These are phyloP conservation scores for Allolobophora icterica DNA, from an alignment of 2,888 invertebrate species.

Conservation along the genomic window DNA sequence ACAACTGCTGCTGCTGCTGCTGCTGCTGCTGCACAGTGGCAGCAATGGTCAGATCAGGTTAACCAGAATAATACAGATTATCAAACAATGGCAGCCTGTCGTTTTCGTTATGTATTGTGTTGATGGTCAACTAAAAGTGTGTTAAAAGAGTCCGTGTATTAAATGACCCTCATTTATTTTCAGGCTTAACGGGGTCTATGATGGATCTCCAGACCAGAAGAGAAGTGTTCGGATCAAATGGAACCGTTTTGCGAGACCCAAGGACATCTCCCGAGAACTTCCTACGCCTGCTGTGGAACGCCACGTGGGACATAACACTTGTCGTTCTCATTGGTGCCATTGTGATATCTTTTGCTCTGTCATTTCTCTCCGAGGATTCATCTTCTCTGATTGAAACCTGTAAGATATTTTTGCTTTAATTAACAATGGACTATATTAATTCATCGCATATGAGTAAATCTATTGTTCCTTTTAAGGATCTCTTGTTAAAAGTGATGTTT, in stretches of 20 bases:
- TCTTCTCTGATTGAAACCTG: conserved; percentile 4
- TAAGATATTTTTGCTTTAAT: not conserved
- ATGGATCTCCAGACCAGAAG: not conserved
- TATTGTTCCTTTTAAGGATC: not conserved
- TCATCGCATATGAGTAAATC: not conserved
- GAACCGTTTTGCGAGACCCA: not conserved
- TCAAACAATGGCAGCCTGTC: too few species aligned
- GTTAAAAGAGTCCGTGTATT: not conserved
- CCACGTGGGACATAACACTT: conserved; percentile 21
- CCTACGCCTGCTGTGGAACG: not conserved
- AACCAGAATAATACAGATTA: too few species aligned
- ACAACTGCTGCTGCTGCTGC: not conserved
- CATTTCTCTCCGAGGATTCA: not conserved
- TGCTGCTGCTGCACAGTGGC: too few species aligned
- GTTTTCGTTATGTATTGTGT: not conserved
- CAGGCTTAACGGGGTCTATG: not conserved
- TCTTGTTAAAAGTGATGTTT: not conserved
- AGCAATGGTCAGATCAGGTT: too few species aligned
- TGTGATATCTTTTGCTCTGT: conserved; percentile 8
- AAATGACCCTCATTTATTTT: not conserved
- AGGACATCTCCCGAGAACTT: not conserved
- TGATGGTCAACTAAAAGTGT: not conserved
- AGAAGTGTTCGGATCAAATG: conserved; percentile 13
- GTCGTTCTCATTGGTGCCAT: not conserved
- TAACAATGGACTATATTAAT: not conserved